Evolutionary conservation across 2,113 vertebrate genomes (phyloP).

Genomic region (Carlito syrichta): DNA sequence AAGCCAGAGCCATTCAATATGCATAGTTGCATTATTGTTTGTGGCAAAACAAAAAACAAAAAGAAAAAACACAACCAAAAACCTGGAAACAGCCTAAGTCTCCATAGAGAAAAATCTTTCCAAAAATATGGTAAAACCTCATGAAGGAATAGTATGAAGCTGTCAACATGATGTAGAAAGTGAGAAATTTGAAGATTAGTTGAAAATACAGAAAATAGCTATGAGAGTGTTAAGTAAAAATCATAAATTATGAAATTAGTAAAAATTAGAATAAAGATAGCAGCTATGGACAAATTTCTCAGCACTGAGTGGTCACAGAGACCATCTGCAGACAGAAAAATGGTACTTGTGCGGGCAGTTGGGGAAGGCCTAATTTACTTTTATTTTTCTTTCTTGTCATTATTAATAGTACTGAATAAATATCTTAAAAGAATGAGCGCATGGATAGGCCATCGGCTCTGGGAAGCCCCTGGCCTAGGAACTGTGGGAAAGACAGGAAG

Average conservation of each 20-base stretch:
- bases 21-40: accelerated
- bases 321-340: no score
- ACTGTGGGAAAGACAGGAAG: constrained; percentile 59
- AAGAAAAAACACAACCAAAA: not conserved
- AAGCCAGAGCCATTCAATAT: not conserved
- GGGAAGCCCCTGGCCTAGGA: constrained; percentile 73
- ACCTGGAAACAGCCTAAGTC: not conserved
- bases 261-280: no score
- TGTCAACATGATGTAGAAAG: not conserved
- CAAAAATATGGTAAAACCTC: not conserved
- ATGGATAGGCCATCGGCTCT: constrained; percentile 3
- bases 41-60: no score
- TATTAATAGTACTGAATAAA: not conserved
- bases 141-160: not conserved
- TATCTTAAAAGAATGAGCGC: constrained; percentile 41
- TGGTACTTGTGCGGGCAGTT: accelerated
- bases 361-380: not conserved
- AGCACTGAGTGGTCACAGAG: not conserved
- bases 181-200: not conserved
- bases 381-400: not conserved
- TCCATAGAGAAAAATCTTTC: not conserved
- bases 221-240: not conserved
- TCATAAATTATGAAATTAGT: not conserved
- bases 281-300: accelerated
- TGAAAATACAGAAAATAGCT: not conserved